These are phyloP conservation scores for Suricata suricatta DNA, from an alignment of 2,113 vertebrate genomes.

Conservation along the genomic window DNA sequence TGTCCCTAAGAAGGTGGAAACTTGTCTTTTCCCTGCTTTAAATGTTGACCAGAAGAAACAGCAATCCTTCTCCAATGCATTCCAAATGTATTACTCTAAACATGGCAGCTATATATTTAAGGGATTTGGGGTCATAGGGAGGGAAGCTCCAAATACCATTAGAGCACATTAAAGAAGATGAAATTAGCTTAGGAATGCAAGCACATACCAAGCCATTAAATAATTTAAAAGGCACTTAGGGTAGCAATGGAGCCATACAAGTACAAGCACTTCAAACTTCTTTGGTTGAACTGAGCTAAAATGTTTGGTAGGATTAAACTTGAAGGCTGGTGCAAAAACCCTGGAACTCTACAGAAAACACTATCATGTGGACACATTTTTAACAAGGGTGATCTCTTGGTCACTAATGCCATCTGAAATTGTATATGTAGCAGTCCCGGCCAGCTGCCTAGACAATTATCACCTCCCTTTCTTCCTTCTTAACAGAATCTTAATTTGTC, in stretches of 20 bases:
- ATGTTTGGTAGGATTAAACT: neutral
- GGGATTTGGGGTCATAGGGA: neutral
- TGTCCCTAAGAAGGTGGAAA: neutral
- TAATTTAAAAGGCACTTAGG: slow-evolving; percentile 56
- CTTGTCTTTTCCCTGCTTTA: neutral
- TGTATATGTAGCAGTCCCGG: neutral
- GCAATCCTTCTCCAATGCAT: neutral
- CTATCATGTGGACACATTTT: neutral
- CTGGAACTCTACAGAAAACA: neutral
- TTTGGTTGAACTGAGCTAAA: neutral
- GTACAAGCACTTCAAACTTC: neutral
- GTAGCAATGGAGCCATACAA: neutral
- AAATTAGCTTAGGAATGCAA: slow-evolving; percentile 45
- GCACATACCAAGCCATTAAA: slow-evolving; percentile 55
- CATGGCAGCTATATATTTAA: neutral
- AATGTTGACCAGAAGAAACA: neutral
- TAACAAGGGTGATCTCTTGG: neutral
- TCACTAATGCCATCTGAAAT: neutral
- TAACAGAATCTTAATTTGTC: neutral
- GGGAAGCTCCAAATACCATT: slow-evolving; percentile 60
- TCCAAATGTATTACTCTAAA: neutral
- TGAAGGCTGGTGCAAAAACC: neutral
- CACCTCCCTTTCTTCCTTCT: neutral
- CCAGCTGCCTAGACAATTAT: neutral
- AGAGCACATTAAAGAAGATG: slow-evolving; percentile 62